phyloP scores from a whole-genome alignment of 2,113 vertebrate species.

The Cyprinodon variegatus region DNA sequence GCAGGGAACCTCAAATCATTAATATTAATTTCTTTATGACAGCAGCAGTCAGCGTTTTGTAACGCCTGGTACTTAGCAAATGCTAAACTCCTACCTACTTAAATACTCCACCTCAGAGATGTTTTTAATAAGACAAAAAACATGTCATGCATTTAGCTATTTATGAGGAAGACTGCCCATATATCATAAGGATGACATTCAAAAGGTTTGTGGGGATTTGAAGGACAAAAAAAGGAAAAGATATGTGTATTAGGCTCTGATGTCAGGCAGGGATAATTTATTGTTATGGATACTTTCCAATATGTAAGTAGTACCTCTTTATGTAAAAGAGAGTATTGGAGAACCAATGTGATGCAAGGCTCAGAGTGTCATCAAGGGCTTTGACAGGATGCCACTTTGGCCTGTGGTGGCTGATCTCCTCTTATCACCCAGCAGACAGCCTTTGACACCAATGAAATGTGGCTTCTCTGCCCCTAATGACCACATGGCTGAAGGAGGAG shows the following conservation, averaged over 20 bases:
- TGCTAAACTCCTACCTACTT: constrained; percentile 47
- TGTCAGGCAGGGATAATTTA: no score
- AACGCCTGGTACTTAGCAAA: constrained; percentile 67
- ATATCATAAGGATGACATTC: background rate
- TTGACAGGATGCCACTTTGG: constrained; percentile 59
- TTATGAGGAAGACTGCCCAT: background rate
- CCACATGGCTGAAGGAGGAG: constrained; percentile 68
- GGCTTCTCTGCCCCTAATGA: constrained; percentile 76
- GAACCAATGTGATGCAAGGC: constrained; percentile 23
- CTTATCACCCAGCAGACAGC: constrained; percentile 60
- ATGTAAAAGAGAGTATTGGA: constrained; percentile 30
- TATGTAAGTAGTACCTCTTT: no score
- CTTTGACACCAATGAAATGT: constrained; percentile 71
- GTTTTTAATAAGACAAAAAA: constrained; percentile 51
- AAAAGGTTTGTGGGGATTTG: background rate
- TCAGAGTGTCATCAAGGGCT: constrained; percentile 41
- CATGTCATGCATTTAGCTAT: background rate
- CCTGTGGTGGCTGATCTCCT: constrained; percentile 55
- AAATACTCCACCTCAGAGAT: constrained; percentile 55
- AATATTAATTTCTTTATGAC: constrained; percentile 74
- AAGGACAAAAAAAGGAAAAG: background rate
- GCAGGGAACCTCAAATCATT: constrained; percentile 60
- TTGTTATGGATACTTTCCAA: no score
- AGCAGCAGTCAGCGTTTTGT: constrained; percentile 65
- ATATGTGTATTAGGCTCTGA: no score